Evolutionary conservation across 2,113 vertebrate species (phyloP).

Genomic region (Aspidoscelis tigris): DNA sequence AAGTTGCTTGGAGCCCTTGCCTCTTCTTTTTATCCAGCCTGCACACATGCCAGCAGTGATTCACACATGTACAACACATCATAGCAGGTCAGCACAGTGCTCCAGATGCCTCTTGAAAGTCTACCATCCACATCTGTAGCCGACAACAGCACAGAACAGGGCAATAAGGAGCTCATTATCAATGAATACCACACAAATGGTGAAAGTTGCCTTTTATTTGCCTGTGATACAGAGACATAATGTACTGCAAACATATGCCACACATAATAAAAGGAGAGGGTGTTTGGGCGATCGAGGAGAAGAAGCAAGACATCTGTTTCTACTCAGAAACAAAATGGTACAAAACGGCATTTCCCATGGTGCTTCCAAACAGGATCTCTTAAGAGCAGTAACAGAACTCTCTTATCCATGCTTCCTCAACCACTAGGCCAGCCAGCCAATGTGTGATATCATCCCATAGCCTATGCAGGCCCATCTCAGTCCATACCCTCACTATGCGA

Average conservation of each 20-base stretch:
- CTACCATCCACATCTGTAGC: conserved; percentile 66
- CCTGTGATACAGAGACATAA: conserved; percentile 70
- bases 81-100: conserved; percentile 40
- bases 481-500: no score
- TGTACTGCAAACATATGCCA: conserved; percentile 75
- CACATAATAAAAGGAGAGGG: conserved; percentile 77
- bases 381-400: conserved; percentile 38
- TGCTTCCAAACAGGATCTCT: conserved; percentile 64
- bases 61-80: conserved; percentile 62
- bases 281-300: conserved; percentile 69
- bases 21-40: conserved; percentile 31
- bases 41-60: conserved; percentile 46
- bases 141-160: conserved; percentile 66
- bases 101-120: conserved; percentile 70
- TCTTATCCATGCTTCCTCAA: conserved; percentile 32
- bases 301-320: conserved; percentile 72
- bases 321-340: conserved; percentile 65
- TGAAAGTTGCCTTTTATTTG: conserved; percentile 78
- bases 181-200: conserved; percentile 76
- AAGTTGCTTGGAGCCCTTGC: conserved; percentile 36
- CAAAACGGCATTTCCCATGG: conserved; percentile 68
- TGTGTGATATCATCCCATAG: no score
- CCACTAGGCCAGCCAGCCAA: not conserved
- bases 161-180: conserved; percentile 74
- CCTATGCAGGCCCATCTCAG: no score